Conservation (phyloP, 2,888 invertebrate genomes). For the Argynnis bischoffii region DNA sequence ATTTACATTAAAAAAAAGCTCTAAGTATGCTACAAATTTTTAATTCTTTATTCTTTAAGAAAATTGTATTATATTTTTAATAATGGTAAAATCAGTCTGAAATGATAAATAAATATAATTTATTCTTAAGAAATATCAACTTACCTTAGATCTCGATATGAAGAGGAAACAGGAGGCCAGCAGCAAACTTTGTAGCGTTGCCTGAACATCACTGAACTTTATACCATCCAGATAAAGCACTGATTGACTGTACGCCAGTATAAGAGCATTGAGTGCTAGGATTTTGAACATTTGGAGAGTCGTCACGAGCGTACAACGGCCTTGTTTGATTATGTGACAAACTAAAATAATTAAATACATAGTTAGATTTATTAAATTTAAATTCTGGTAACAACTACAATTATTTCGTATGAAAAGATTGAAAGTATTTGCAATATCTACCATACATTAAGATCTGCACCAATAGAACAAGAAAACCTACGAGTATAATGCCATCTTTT, state of each 20-base stretch:
- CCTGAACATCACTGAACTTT: slow-evolving; percentile 98
- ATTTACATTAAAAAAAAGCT: no score
- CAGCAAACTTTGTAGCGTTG: slow-evolving; percentile 97
- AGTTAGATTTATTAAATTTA: background rate
- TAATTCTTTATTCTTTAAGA: no score
- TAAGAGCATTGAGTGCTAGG: slow-evolving; percentile 97
- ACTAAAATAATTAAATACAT: slow-evolving; percentile 80
- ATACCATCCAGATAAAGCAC: slow-evolving; percentile 99
- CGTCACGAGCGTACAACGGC: slow-evolving; percentile 98
- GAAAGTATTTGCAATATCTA: no score
- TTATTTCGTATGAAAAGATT: no score
- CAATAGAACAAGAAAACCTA: no score
- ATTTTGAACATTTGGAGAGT: slow-evolving; percentile 99
- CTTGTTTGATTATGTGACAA: slow-evolving; percentile 99
- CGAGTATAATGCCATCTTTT: no score
- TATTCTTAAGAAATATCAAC: no score
- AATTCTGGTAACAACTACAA: background rate
- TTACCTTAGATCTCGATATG: slow-evolving; percentile 97
- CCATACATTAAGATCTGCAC: no score
- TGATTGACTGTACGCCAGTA: slow-evolving; percentile 98
- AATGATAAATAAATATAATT: no score
- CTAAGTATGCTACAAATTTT: no score
- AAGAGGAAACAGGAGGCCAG: slow-evolving; percentile 98
- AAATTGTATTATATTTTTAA: no score
- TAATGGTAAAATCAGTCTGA: no score